Evolutionary conservation across 2,113 vertebrate genomes (phyloP).

Genomic region (Talpa occidentalis): DNA sequence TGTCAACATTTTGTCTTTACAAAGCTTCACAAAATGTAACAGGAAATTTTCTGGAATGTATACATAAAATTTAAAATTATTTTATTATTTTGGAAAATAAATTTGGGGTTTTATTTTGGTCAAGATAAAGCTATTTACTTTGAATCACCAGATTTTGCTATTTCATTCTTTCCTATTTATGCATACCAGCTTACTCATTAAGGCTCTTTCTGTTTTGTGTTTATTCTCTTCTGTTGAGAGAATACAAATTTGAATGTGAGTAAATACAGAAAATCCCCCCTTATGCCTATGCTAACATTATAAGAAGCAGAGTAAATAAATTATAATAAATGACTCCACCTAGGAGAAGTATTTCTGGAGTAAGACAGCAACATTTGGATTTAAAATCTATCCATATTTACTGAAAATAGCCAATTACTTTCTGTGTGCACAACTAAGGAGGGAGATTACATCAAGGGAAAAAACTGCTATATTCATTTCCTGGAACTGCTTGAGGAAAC

Average conservation of each 20-base stretch:
- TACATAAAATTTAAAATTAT: neutral
- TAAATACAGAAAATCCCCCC: neutral
- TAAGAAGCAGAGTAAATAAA: neutral
- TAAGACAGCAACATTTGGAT: neutral
- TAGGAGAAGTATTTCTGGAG: neutral
- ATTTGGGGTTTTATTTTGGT: neutral
- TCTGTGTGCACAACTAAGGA: neutral
- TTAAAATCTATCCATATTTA: neutral
- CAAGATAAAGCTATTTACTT: neutral
- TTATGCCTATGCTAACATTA: neutral
- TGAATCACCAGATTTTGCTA: neutral
- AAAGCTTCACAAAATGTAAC: neutral
- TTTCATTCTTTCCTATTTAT: neutral
- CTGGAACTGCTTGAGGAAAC: neutral
- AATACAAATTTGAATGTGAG: neutral
- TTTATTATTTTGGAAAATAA: neutral
- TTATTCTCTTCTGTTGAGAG: neutral
- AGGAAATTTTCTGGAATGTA: neutral
- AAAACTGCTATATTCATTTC: neutral
- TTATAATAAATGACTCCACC: neutral
- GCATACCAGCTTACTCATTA: neutral
- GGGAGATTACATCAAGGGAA: neutral
- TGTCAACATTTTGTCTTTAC: neutral
- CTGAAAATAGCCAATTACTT: neutral
- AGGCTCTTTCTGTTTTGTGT: neutral